These are phyloP conservation scores for Dipus sagitta DNA, from an alignment of 2,797 vertebrate genomes.

Conservation along the genomic window DNA sequence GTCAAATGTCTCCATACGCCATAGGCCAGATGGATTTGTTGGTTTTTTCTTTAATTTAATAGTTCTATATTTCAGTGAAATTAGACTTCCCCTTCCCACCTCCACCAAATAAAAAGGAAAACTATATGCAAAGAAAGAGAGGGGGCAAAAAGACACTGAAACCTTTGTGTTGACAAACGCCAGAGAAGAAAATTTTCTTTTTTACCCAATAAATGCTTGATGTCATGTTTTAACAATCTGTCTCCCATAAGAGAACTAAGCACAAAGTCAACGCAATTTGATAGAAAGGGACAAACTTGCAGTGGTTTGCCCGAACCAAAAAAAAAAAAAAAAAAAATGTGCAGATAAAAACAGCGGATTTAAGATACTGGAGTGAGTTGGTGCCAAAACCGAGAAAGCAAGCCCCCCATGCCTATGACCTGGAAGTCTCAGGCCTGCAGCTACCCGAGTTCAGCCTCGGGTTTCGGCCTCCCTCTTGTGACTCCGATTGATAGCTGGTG, in stretches of 20 bases:
- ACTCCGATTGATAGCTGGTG: conserved; percentile 83
- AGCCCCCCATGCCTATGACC: conserved; percentile 80
- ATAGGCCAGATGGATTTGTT: conserved; percentile 59
- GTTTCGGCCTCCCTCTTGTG: conserved; percentile 80
- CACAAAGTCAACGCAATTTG: conserved; percentile 80
- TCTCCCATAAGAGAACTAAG: conserved; percentile 61
- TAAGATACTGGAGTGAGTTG: conserved; percentile 68
- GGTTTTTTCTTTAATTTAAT: neutral
- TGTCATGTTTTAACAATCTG: conserved; percentile 79
- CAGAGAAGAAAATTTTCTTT: conserved; percentile 63
- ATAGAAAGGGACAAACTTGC: conserved; percentile 80
- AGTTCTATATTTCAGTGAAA: conserved; percentile 48
- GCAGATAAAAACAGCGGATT: conserved; percentile 81
- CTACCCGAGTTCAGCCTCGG: conserved; percentile 81
- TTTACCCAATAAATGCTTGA: conserved; percentile 65
- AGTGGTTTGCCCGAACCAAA: conserved; percentile 77
- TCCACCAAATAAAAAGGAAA: conserved; percentile 39
- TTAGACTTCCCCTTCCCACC: neutral
- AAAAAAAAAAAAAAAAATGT: conserved; percentile 72
- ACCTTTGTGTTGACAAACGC: conserved; percentile 32
- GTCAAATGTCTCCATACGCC: conserved; percentile 64
- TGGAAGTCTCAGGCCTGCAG: conserved; percentile 82
- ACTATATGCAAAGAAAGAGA: conserved; percentile 27
- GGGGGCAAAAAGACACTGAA: conserved; percentile 31
- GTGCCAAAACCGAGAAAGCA: conserved; percentile 57